These are phyloP conservation scores for Litoditis marina DNA, from an alignment of 2,888 invertebrate genomes.

Conservation along the genomic window DNA sequence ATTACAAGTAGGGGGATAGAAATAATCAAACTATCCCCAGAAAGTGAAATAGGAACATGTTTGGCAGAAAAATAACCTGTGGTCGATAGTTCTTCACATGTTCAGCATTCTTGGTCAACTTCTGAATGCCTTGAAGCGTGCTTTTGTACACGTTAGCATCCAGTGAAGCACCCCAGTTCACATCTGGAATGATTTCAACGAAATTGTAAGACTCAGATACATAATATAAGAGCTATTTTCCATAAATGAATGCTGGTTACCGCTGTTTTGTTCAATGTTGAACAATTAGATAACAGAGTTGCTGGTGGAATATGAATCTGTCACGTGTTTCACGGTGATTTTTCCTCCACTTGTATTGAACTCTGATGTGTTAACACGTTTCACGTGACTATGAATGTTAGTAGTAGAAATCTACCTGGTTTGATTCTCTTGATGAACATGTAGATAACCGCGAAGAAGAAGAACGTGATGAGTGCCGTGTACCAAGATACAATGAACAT, in stretches of 20 bases:
- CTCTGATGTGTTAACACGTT: too few species aligned
- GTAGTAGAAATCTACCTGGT: slow-evolving; percentile 77
- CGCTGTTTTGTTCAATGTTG: too few species aligned
- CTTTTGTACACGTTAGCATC: slow-evolving; percentile 93
- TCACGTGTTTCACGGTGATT: too few species aligned
- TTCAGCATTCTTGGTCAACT: slow-evolving; percentile 82
- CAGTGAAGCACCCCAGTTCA: slow-evolving; percentile 95
- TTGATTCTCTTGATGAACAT: slow-evolving; percentile 88
- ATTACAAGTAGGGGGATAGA: too few species aligned
- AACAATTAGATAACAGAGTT: too few species aligned
- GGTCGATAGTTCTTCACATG: slow-evolving; percentile 88
- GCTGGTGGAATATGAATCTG: too few species aligned
- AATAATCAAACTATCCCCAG: too few species aligned
- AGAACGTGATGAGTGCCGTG: slow-evolving; percentile 66
- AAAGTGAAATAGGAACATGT: too few species aligned
- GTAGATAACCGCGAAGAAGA: slow-evolving; percentile 72
- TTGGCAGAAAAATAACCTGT: too few species aligned
- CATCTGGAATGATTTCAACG: slow-evolving; percentile 66
- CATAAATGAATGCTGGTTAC: too few species aligned
- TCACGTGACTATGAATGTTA: not conserved
- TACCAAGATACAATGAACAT: slow-evolving; percentile 68
- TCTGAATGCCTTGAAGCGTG: slow-evolving; percentile 80
- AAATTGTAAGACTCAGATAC: not conserved
- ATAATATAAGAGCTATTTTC: too few species aligned
- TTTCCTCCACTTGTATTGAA: too few species aligned